A percentile compares a stretch with the other conserved stretches of the same genome.
phyloP scores from a whole-genome alignment of 2,113 vertebrate genomes.

The Okapia johnstoni region DNA sequence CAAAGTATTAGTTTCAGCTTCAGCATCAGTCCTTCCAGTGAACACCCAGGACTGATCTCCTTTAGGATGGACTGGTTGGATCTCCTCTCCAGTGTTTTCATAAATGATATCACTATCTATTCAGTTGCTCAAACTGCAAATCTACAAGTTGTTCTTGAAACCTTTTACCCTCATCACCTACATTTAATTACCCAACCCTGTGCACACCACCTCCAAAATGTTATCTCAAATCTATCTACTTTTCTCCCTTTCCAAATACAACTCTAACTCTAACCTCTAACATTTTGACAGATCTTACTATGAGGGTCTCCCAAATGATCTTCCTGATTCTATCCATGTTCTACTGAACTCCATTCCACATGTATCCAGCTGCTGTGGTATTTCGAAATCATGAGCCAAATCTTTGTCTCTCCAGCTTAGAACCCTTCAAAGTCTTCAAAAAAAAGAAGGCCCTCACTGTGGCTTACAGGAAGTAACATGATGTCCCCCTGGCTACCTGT shows the following conservation, averaged over 20 bases:
- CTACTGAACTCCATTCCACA: not conserved
- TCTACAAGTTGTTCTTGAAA: not conserved
- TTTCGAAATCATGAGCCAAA: not conserved
- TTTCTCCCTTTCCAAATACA: not conserved
- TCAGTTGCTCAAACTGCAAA: not conserved
- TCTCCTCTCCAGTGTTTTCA: not conserved
- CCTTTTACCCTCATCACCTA: not conserved
- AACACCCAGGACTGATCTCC: not conserved
- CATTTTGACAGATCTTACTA: not conserved
- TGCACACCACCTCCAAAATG: not conserved
- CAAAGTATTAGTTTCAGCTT: not conserved
- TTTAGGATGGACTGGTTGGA: not conserved
- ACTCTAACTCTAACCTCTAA: not conserved
- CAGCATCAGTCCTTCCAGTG: not conserved
- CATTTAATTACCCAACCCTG: not conserved
- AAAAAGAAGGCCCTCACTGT: not conserved
- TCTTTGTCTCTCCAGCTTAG: not conserved
- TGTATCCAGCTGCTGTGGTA: not conserved
- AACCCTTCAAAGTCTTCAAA: not conserved
- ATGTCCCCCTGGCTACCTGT: too few species aligned
- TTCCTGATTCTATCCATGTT: not conserved
- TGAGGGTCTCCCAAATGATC: not conserved
- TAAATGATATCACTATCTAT: not conserved
- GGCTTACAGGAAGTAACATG: not conserved
- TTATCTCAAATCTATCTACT: not conserved